phyloP scores from a whole-genome alignment of 2,888 invertebrate species.

The Sesia bembeciformis region DNA sequence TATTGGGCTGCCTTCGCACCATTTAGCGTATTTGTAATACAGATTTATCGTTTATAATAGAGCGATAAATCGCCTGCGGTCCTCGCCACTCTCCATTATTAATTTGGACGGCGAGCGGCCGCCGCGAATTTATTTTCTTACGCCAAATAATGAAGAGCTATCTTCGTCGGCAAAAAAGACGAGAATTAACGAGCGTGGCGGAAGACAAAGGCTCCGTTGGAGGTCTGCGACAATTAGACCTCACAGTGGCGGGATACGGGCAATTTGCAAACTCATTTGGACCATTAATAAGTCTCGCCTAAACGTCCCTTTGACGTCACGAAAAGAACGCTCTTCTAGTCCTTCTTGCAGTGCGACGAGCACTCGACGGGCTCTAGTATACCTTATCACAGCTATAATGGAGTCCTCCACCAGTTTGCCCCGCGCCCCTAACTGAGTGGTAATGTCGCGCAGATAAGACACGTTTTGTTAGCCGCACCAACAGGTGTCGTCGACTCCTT shows the following conservation, averaged over 20 bases:
- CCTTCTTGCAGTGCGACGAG: background rate
- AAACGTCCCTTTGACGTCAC: background rate
- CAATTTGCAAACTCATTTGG: conserved; percentile 44
- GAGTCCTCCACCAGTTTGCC: background rate
- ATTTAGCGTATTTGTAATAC: conserved; percentile 29
- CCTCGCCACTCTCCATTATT: conserved; percentile 34
- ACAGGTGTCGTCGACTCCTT: conserved; percentile 38
- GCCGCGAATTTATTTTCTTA: conserved; percentile 41
- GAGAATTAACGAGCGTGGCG: conserved; percentile 26
- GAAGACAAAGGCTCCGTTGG: conserved; percentile 28
- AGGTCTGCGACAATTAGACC: conserved; percentile 31
- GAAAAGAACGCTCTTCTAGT: background rate
- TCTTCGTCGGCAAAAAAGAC: conserved; percentile 11
- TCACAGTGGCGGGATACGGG: conserved; percentile 21
- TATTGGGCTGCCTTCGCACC: background rate
- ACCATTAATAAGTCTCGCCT: conserved; percentile 29
- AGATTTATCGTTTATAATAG: conserved; percentile 48
- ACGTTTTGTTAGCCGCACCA: conserved; percentile 17
- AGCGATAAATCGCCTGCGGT: conserved; percentile 38
- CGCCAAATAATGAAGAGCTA: conserved; percentile 45
- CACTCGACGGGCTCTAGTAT: background rate
- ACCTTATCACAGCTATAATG: background rate
- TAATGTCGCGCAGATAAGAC: conserved; percentile 7
- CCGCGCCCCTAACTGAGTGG: background rate
- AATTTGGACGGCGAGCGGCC: conserved; percentile 33